Base-by-base conservation (phyloP, 2,888 invertebrate genomes). In the Arenicola marina region DNA sequence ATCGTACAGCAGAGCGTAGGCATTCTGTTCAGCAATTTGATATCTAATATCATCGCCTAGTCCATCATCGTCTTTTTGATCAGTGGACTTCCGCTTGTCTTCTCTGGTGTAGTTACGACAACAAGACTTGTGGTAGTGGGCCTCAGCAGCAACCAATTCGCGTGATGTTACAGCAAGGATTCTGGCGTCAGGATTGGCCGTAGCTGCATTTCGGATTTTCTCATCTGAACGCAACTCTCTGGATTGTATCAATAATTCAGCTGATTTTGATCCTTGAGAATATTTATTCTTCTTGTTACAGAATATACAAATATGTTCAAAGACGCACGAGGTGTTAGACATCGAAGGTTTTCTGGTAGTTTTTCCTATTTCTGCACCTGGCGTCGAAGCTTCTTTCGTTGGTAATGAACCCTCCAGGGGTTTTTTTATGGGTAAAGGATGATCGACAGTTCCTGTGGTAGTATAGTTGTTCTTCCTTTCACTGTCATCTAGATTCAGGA, bases 91-190 rank as follows among this genome's bases (percentile, higher is more conserved):
- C 48, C 29, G 4, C 21, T 53, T 53, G 28, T 31, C 31, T 11
- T 7, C 29, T 29, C 59, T 29, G 15, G 51, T 51, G 34, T 33
- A 59, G 33, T 59, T 43, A 11, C 29, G 48, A 33, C 51, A 59
- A 33, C 59, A 59, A 4, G 59, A 57, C n/a, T 11, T 33, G 29
- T 45, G 57, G 28, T 57, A 57, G 24, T 45, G 46, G 3, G 45
- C 57, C 33, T 59, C 59, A 18, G 59, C 59, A 51, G 59, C 59
- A 29, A 59, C 51, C n/a, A 59, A 26, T 11, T 59, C 59, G 7
- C 51, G 7, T 4, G 43, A 43, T 32, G 48, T 32, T 4, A 33
- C 26, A 11, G 59, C 48, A 7, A 57, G n/a, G 4, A 51, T 59
- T 43, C 31, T 59, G 24, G 24, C 31, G 29, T 57, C 57, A 28